These are phyloP conservation scores for Lamprotornis superbus DNA, from an alignment of 2,113 vertebrate species.

Conservation along the genomic window DNA sequence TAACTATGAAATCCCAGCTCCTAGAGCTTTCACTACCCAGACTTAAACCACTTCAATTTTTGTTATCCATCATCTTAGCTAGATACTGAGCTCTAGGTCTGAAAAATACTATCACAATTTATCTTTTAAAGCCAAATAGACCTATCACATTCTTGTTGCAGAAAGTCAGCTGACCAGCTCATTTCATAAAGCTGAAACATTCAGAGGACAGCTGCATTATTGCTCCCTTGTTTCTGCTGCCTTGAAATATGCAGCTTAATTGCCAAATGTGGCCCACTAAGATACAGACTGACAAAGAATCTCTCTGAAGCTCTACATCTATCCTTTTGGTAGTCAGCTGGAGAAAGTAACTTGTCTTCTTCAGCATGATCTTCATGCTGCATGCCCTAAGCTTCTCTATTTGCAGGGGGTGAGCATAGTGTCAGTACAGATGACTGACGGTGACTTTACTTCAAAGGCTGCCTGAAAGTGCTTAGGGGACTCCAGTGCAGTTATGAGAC, in stretches of 20 bases:
- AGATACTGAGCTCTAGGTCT: not conserved
- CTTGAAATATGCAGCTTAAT: not conserved
- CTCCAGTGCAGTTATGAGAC: not conserved
- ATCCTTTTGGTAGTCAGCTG: not conserved
- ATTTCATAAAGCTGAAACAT: not conserved
- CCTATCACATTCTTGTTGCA: not conserved
- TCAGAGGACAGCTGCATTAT: not conserved
- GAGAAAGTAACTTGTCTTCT: not conserved
- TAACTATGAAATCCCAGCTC: not conserved
- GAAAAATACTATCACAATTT: not conserved
- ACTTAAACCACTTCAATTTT: not conserved
- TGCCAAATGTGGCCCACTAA: rapidly evolving
- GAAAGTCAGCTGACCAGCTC: not conserved
- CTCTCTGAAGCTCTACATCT: not conserved
- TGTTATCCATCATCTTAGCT: not conserved
- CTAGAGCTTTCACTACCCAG: not conserved
- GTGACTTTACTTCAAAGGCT: not conserved
- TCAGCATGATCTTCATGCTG: not conserved
- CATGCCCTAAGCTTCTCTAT: not conserved
- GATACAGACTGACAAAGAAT: not conserved
- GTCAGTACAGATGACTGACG: not conserved
- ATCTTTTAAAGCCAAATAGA: not conserved
- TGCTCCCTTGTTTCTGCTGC: not conserved
- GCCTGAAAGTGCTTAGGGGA: not conserved
- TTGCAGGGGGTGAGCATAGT: rapidly evolving